phyloP scores from a whole-genome alignment of 23 tunicate species.

The Styela plicata region DNA sequence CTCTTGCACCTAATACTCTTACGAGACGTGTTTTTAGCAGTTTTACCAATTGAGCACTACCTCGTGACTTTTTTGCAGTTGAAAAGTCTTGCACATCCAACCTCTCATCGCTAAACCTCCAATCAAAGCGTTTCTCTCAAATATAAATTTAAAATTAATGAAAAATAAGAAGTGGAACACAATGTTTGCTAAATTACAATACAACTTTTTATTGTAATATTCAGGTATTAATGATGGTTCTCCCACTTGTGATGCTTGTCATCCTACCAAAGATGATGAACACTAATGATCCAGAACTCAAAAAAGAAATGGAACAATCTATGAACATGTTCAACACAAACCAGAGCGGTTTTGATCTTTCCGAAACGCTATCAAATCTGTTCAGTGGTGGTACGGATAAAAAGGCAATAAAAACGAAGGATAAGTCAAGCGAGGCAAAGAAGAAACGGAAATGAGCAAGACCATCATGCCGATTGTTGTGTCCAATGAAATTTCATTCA shows the following conservation, averaged over 20 bases:
- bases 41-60: too few species aligned
- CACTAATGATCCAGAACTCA: constrained; percentile 77
- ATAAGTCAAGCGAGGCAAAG: constrained; percentile 2
- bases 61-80: too few species aligned
- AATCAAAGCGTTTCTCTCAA: too few species aligned
- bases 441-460: not conserved
- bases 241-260: constrained; percentile 60
- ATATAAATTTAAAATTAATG: too few species aligned
- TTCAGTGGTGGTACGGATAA: constrained; percentile 47
- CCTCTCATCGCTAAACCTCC: too few species aligned
- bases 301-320: constrained; percentile 89
- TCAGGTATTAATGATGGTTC: constrained; percentile 81
- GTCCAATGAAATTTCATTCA: too few species aligned
- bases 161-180: too few species aligned
- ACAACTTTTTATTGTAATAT: not conserved
- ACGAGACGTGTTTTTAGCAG: too few species aligned
- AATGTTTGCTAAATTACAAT: too few species aligned
- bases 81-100: too few species aligned
- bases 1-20: too few species aligned
- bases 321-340: constrained; percentile 78
- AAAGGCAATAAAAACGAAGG: constrained; percentile 33
- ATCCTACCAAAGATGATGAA: constrained; percentile 80
- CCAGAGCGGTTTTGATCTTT: constrained; percentile 60
- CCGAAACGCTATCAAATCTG: constrained; percentile 57
- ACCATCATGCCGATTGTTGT: too few species aligned